Evolutionary conservation across 1,140 invertebrate species (phyloP), one percentile per base, ranked within the genome.

Genomic region (Neuroterus valhalla): DNA sequence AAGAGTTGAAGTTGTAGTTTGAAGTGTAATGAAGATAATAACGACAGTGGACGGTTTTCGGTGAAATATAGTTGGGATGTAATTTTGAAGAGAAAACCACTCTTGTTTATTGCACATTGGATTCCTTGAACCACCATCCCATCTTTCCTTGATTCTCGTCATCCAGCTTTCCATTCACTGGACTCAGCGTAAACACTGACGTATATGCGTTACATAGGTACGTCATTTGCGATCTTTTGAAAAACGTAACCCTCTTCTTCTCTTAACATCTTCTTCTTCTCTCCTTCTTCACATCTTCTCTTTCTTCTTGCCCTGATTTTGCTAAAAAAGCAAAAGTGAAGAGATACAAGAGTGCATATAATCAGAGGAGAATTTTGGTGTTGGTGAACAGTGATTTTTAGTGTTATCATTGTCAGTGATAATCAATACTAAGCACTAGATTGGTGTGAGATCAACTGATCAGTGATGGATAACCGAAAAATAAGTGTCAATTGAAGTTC

Each of bases 151-250:
- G 6, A 62, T 14, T 31, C 26, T 55, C 21, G 21, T 26, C 21
- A 55, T 62, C 14, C 14, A 38, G 55, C 55, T 62, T 62, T 62
- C 31, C 55, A 62, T 62, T 62, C 23, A 62, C 55, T 5, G 55
- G 14, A 31, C 55, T 5, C 23, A 62, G 38, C 46, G 73, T 75
- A 66, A 77, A 72, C 44, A 75, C 44, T 80, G 82, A 74, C 82
- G 82, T 83, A 83, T 80, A 83, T 55, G 66, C 23, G 70, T 71
- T 71, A 46, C 48, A 72, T 78, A 81, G 79, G 82, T 77, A 84
- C 82, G 82, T 80, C 81, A 81, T 76, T 78, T 21, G 52, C 46
- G 11, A 21, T 66, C 44, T 68, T 62, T 14, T 62, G 15, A 38
- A 62, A 62, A 62, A 23, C 0, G 2, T 5, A 62, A 12, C 21